These are phyloP conservation scores for Musca domestica DNA, from an alignment of 1,140 invertebrate species.

Conservation along the genomic window DNA sequence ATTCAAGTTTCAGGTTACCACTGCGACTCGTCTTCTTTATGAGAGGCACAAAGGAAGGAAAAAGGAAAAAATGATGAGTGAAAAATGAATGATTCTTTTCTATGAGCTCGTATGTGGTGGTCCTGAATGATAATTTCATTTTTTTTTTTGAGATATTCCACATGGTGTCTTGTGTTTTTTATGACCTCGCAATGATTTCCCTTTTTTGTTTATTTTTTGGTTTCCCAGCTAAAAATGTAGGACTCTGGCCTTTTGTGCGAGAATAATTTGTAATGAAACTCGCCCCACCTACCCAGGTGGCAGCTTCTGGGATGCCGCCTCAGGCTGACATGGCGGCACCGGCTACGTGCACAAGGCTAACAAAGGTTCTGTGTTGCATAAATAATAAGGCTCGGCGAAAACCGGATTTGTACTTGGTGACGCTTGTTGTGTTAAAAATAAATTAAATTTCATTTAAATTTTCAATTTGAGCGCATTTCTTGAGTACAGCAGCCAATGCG, in stretches of 20 bases:
- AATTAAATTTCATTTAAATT: constrained; percentile 18
- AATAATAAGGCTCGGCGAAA: constrained; percentile 5
- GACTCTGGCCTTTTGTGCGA: not conserved
- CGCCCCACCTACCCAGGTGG: not conserved
- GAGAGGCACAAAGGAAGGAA: no score
- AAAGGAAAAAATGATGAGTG: no score
- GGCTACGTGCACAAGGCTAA: not conserved
- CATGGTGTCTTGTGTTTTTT: constrained; percentile 9
- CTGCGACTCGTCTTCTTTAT: no score
- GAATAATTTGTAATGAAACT: constrained; percentile 3
- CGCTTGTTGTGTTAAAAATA: constrained; percentile 7
- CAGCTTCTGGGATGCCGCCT: no score
- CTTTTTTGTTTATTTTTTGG: no score
- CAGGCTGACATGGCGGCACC: not conserved
- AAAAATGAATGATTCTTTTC: no score
- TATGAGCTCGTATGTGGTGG: not conserved
- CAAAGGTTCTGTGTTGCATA: constrained; percentile 5
- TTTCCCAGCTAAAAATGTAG: not conserved
- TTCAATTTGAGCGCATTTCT: constrained; percentile 2
- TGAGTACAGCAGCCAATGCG: no score
- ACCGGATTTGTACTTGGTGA: not conserved
- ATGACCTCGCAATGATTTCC: constrained; percentile 5
- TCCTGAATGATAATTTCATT: not conserved
- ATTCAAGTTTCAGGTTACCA: no score
- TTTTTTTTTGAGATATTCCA: not conserved